Evolutionary conservation across 2,797 vertebrate genomes (phyloP).

Genomic region (Arnoldichthys spilopterus): DNA sequence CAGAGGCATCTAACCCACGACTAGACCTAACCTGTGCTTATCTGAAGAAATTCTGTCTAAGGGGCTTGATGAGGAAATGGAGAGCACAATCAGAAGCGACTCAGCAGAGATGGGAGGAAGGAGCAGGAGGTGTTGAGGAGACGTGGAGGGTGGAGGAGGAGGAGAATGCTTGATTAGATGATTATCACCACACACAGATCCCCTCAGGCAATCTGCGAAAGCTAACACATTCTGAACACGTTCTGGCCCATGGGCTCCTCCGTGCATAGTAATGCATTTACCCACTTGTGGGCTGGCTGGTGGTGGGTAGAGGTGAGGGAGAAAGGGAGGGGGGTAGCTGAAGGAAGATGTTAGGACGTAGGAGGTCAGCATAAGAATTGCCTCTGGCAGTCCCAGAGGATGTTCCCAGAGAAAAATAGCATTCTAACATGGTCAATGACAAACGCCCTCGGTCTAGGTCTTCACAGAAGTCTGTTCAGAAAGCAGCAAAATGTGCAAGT

Average conservation of each 20-base stretch:
- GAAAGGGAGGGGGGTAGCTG: background rate
- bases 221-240: conserved; percentile 66
- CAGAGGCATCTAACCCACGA: background rate
- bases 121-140: conserved; percentile 12
- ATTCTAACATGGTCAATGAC: conserved; percentile 53
- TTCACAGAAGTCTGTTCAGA: conserved; percentile 34
- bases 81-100: background rate
- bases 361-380: conserved; percentile 64
- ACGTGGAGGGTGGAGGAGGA: conserved; percentile 27
- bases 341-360: conserved; percentile 49
- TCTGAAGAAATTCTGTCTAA: background rate
- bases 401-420: conserved; percentile 53
- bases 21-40: background rate
- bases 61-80: background rate
- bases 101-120: conserved; percentile 39
- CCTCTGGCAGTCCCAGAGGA: conserved; percentile 54
- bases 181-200: conserved; percentile 59
- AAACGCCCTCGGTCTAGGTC: conserved; percentile 44
- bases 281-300: conserved; percentile 59
- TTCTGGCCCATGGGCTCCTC: conserved; percentile 59
- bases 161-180: conserved; percentile 68
- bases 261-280: conserved; percentile 63
- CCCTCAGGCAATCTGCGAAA: conserved; percentile 67
- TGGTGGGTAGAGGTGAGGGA: background rate
- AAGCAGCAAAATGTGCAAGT: conserved; percentile 41